Percentiles rank a stretch among this genome's conserved stretches.
These are phyloP conservation scores for Sesia bembeciformis DNA, from an alignment of 2,888 invertebrate species.

Conservation along the genomic window DNA sequence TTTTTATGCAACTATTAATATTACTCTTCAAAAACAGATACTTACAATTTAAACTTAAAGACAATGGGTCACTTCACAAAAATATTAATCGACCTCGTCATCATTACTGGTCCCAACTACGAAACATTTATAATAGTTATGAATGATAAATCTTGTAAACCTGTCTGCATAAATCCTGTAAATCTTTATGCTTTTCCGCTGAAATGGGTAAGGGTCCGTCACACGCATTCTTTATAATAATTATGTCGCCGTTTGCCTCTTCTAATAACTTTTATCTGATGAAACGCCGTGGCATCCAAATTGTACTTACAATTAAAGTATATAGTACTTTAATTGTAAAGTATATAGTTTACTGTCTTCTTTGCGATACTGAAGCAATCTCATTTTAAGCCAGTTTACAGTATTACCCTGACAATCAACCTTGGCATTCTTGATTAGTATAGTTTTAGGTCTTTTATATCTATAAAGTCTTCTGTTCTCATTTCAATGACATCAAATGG, in stretches of 20 bases:
- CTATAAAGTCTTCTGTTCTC: slow-evolving; percentile 6
- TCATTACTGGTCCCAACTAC: not conserved
- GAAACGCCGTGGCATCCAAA: slow-evolving; percentile 2
- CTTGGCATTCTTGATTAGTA: slow-evolving; percentile 6
- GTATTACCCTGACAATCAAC: slow-evolving; percentile 4
- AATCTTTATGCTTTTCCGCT: not conserved
- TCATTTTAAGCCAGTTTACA: slow-evolving; percentile 6
- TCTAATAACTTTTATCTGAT: slow-evolving; percentile 6
- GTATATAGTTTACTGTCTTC: slow-evolving; percentile 3
- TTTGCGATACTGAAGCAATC: slow-evolving; percentile 6
- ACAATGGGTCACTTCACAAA: not conserved
- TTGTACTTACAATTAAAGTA: slow-evolving; percentile 8
- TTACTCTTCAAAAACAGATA: not conserved
- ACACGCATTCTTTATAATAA: not conserved
- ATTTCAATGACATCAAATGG: no score
- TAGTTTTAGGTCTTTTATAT: slow-evolving; percentile 5
- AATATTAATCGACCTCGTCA: not conserved
- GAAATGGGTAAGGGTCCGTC: not conserved
- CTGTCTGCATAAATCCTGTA: not conserved
- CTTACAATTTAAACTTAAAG: not conserved
- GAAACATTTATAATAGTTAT: not conserved
- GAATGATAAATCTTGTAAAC: not conserved
- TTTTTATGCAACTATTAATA: not conserved
- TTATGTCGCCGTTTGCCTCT: slow-evolving; percentile 4
- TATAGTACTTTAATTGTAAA: no score